Evolutionary conservation across 2,113 vertebrate species (phyloP).

Genomic region (Lasiurus cinereus): DNA sequence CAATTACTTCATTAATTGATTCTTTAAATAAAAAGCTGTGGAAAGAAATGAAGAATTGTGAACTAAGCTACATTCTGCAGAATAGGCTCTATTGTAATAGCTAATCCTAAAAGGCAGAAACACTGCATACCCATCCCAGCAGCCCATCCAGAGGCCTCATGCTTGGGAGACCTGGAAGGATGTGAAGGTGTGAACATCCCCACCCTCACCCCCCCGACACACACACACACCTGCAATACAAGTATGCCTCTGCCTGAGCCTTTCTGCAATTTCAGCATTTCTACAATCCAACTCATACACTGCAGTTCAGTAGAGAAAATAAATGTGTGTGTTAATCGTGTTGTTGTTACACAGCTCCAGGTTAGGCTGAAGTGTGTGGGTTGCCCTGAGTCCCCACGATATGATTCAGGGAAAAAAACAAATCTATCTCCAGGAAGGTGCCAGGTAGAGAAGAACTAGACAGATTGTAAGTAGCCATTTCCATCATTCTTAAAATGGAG

Average conservation of each 20-base stretch:
- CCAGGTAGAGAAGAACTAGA: constrained; percentile 1
- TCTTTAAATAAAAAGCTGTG: background rate
- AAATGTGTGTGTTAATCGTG: background rate
- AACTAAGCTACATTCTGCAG: background rate
- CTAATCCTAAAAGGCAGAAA: constrained; percentile 42
- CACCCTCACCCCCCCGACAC: no score
- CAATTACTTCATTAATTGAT: constrained; percentile 1
- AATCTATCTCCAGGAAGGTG: constrained; percentile 1
- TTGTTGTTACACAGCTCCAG: background rate
- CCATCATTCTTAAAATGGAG: background rate
- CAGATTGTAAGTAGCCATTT: background rate
- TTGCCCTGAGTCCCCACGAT: constrained; percentile 39
- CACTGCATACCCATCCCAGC: background rate
- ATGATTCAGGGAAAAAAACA: constrained; percentile 39
- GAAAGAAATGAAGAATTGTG: background rate
- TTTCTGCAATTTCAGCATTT: background rate
- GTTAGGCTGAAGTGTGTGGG: background rate
- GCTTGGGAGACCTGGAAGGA: background rate
- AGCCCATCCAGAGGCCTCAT: background rate
- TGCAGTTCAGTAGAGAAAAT: background rate
- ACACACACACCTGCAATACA: background rate
- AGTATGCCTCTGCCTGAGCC: background rate
- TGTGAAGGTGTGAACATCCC: background rate
- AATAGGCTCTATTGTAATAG: background rate
- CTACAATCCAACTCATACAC: background rate